Conservation (phyloP, 1,140 invertebrate species). For the Drosophila erecta region DNA sequence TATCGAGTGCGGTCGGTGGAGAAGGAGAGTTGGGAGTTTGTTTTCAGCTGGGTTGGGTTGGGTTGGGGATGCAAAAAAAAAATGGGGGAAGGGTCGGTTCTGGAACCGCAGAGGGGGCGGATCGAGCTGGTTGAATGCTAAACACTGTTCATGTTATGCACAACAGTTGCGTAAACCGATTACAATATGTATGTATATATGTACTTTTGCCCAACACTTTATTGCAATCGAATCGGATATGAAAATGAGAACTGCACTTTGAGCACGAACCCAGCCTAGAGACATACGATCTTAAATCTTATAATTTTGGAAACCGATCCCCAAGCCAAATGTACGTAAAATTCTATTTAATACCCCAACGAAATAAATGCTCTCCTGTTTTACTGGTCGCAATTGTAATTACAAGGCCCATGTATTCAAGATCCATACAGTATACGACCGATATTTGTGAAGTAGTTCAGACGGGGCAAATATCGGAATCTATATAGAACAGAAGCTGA, state of each 20-base stretch:
- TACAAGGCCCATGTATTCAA: too few relatives aligned
- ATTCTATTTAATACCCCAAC: too few relatives aligned
- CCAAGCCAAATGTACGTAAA: too few relatives aligned
- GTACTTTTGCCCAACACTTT: slow-evolving; percentile 1
- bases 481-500: slow-evolving; percentile 19
- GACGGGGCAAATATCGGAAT: slow-evolving; percentile 15
- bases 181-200: slow-evolving; percentile 1
- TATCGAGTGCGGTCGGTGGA: slow-evolving; percentile 45
- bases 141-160: background rate
- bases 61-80: background rate
- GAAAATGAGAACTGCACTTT: slow-evolving; percentile 41
- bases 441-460: slow-evolving; percentile 13
- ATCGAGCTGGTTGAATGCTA: slow-evolving; percentile 10
- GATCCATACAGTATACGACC: background rate
- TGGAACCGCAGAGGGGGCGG: background rate
- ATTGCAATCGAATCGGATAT: slow-evolving; percentile 29
- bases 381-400: background rate
- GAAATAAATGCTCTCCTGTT: too few relatives aligned
- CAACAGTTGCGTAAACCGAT: slow-evolving; percentile 13
- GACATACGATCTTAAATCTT: background rate
- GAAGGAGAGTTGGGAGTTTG: background rate
- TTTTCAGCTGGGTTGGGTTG: background rate
- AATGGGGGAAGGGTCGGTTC: background rate
- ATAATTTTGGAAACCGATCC: too few relatives aligned
- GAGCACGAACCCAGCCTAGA: slow-evolving; percentile 5